These are phyloP conservation scores for Sinella curviseta DNA, from an alignment of 1,140 invertebrate genomes.

Conservation along the genomic window DNA sequence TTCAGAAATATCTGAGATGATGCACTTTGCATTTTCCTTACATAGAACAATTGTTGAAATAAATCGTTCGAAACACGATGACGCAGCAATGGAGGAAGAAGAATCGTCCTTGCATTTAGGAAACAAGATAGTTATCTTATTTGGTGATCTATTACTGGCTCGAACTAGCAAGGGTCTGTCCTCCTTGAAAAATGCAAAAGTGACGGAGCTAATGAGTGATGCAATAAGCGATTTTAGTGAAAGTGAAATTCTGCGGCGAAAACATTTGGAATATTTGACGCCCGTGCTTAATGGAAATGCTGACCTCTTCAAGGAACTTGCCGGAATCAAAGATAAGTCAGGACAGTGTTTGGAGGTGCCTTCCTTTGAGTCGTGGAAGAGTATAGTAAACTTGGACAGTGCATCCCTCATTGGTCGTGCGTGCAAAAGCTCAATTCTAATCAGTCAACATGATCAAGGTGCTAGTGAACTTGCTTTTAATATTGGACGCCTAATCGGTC, in stretches of 20 bases:
- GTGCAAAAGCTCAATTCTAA: constrained; percentile 26
- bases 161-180: constrained; percentile 32
- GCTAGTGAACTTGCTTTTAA: constrained; percentile 29
- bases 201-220: constrained; percentile 44
- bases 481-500: constrained; percentile 34
- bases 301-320: background rate
- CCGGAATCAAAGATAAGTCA: background rate
- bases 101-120: constrained; percentile 29
- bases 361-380: constrained; percentile 33
- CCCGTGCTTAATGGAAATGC: background rate
- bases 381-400: constrained; percentile 21
- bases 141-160: constrained; percentile 40
- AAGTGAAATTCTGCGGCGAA: constrained; percentile 36
- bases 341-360: background rate
- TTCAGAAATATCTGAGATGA: constrained; percentile 38
- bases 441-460: constrained; percentile 31
- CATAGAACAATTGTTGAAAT: constrained; percentile 36
- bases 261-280: background rate
- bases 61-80: background rate
- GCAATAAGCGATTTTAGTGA: constrained; percentile 35
- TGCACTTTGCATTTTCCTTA: constrained; percentile 30
- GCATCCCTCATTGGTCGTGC: constrained; percentile 32
- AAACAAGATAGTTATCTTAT: constrained; percentile 40
- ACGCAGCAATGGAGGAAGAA: background rate
- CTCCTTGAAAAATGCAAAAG: constrained; percentile 28